phyloP scores from a whole-genome alignment of 2,797 vertebrate genomes.

The Myripristis jacobus region DNA sequence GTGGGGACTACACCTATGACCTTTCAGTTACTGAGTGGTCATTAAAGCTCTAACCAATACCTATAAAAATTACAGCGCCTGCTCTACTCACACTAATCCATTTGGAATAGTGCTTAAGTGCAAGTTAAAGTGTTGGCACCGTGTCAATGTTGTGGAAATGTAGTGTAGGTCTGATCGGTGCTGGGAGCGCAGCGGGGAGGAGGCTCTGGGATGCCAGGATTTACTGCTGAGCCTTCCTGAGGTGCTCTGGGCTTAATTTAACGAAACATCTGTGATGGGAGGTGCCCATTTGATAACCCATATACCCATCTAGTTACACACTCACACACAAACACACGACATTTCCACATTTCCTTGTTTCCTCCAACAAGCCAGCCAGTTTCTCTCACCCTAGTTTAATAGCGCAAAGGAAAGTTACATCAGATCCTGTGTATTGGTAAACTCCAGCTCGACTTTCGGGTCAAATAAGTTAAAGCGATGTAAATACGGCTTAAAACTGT shows the following conservation, averaged over 20 bases:
- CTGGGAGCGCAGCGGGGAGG: background rate
- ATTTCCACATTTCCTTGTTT: background rate
- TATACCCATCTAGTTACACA: slow-evolving; percentile 31
- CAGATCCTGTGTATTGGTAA: background rate
- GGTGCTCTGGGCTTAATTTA: slow-evolving; percentile 37
- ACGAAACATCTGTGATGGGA: slow-evolving; percentile 49
- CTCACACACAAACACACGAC: slow-evolving; percentile 20
- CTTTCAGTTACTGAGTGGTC: too few species aligned
- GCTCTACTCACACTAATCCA: too few species aligned
- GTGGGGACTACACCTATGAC: too few species aligned
- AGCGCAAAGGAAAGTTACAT: slow-evolving; percentile 4
- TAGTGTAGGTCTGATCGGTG: background rate
- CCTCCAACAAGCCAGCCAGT: background rate
- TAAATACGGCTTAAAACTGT: background rate
- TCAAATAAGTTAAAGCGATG: background rate
- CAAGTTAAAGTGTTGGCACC: background rate
- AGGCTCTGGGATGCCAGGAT: background rate
- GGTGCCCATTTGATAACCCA: slow-evolving; percentile 33
- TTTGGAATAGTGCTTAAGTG: too few species aligned
- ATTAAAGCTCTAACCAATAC: too few species aligned
- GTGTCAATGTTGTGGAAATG: background rate
- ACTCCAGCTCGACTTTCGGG: too few species aligned
- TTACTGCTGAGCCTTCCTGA: slow-evolving; percentile 26
- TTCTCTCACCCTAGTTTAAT: background rate
- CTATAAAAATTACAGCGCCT: too few species aligned